A percentile compares a stretch with the other conserved stretches of the same genome.
phyloP scores from a whole-genome alignment of 2,113 vertebrate species.

The Pleuronectes platessa region DNA sequence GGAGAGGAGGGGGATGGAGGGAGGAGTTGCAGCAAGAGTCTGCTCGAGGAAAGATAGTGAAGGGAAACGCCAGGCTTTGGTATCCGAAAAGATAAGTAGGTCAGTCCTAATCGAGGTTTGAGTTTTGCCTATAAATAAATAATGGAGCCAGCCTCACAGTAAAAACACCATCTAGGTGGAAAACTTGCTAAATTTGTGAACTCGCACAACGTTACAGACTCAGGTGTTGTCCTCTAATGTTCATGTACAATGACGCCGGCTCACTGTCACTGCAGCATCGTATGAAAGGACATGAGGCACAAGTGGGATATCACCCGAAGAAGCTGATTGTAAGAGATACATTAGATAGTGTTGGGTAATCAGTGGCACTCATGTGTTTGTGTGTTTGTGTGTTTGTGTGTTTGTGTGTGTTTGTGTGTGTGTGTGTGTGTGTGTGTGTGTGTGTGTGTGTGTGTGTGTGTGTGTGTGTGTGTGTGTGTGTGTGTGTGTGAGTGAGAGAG shows the following conservation, averaged over 20 bases:
- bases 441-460: background rate
- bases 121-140: constrained; percentile 75
- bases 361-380: constrained; percentile 7
- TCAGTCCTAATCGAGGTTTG: constrained; percentile 74
- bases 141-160: constrained; percentile 61
- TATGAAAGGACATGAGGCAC: constrained; percentile 27
- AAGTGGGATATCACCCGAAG: constrained; percentile 24
- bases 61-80: constrained; percentile 54
- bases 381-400: constrained; percentile 13
- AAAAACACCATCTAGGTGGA: constrained; percentile 50
- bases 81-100: constrained; percentile 72
- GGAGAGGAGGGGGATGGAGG: constrained; percentile 17
- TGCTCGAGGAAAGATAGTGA: constrained; percentile 47
- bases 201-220: background rate
- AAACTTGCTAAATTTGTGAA: constrained; percentile 41
- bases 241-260: background rate
- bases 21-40: constrained; percentile 40
- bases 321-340: constrained; percentile 31
- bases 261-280: constrained; percentile 16
- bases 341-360: constrained; percentile 19
- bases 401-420: too few relatives aligned
- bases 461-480: background rate
- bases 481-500: too few relatives aligned
- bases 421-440: background rate
- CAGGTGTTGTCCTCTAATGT: constrained; percentile 14